Base-by-base conservation (phyloP, 2,888 invertebrate species). In the Cryptosula pallasiana region DNA sequence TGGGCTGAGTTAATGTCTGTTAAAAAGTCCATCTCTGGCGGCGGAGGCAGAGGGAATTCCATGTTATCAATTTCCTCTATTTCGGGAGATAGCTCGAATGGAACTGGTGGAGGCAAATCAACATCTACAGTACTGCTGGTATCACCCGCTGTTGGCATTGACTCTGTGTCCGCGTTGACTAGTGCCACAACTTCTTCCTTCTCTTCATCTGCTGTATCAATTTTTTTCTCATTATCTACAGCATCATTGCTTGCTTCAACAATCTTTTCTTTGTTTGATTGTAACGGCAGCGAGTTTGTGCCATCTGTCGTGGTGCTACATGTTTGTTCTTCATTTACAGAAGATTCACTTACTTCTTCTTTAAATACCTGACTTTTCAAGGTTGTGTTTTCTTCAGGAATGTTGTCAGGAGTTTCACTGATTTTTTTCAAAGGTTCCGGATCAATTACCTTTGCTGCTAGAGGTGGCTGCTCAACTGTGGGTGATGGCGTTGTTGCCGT, bases 401-500 rank as follows among this genome's bases (percentile, higher is more conserved):
- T 13, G 9, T 45, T 45, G 5, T 45, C 45, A 45, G 45, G 5
- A 45, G 45, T 45, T 45, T 45, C 45, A 45, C 45, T 45, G 5
- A 45, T 20, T 45, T 45, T 20, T 5, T 5, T 45, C 20, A 45
- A 5, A 45, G 45, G 5, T 45, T 5, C 45, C 20, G 45, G 45
- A 45, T 13, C 45, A 45, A 5, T 32, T 2, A 32, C 13, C 25
- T 34, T 32, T 5, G 27, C 13, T 16, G 3, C 63, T 13, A 32
- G n/a, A 29, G 32, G 1, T 29, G 63, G 32, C 2, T 29, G 32
- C 13, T 63, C 63, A 32, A 32, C 25, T 63, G 63, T 20, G n/a
- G 63, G 63, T 29, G 63, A 27, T 34, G 63, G 63, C 63, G 63
- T 20, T 63, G 63, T 16, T 32, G 63, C 34, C 13, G 63, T 63